Base-by-base conservation (phyloP, 2,797 vertebrate species). In the Chiloscyllium punctatum region DNA sequence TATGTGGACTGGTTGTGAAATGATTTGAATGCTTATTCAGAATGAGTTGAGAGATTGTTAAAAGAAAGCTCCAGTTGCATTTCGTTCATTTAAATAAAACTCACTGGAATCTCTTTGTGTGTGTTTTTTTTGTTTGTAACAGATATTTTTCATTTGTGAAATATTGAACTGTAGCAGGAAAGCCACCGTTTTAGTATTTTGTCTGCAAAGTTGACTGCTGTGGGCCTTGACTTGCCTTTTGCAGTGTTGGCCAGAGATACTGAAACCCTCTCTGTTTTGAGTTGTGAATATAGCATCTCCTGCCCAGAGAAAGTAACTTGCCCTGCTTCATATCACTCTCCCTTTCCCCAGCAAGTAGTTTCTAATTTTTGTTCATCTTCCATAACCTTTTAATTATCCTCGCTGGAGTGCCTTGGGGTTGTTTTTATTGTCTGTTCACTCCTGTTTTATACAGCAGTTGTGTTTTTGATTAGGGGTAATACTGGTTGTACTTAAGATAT, bases 1-100 rank as follows among this genome's bases (percentile, higher is more conserved):
- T 94, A 74, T 94, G 48, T 94, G 94, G 94, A 27, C 71, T 16
- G 94, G 71, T 94, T 94, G 71, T 94, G 94, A 94, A 74, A 72
- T 74, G 94, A 95, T 95, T 77, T 95, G 94, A 15, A 95, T 57
- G 71, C 94, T 53, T 95, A 77, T 95, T 95, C 71, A 95, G 94
- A 95, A 95, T 77, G 94, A 95, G 94, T 95, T 95, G 71, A 71
- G 69, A 72, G 92, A 57, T 95, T 95, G 94, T 95, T 95, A 53
- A 95, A 72, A 95, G 94, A 95, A 96, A 96, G 95, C 96, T 96
- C 96, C 97, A 97, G 97, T 97, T 97, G 97, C 71, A 77, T 99
- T 98, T 96, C 97, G 97, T 98, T 98, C 97, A 96, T 96, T 96
- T 97, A 97, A 99, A 99, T 99, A 99, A 99, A 98, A 98, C 98